Evolutionary conservation across 2,113 vertebrate genomes (phyloP).

Genomic region (Eurypyga helias): DNA sequence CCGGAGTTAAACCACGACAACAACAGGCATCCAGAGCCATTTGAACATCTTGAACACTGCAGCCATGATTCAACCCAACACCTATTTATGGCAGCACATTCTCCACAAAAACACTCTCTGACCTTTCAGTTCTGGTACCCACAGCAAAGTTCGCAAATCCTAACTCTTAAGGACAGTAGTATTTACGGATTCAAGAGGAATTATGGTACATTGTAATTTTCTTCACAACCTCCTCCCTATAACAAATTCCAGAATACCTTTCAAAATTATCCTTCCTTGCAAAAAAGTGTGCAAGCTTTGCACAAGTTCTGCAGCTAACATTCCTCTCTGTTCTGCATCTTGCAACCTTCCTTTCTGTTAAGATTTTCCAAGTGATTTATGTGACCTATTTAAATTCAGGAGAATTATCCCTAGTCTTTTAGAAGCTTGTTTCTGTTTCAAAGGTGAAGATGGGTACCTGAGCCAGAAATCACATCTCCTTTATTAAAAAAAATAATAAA

Average conservation of each 20-base stretch:
- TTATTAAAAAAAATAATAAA: too few species aligned
- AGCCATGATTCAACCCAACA: neutral
- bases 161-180: neutral
- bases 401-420: neutral
- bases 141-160: neutral
- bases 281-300: neutral
- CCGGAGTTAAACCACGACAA: too few species aligned
- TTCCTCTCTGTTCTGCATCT: neutral
- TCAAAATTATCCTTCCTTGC: neutral
- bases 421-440: neutral
- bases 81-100: fast-evolving
- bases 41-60: neutral
- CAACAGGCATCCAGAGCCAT: fast-evolving
- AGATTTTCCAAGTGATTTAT: neutral
- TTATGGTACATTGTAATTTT: neutral
- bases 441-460: neutral
- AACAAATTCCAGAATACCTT: neutral
- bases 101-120: fast-evolving
- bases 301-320: neutral
- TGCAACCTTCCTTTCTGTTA: neutral
- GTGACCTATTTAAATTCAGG: neutral
- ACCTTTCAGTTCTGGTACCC: neutral
- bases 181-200: neutral
- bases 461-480: neutral
- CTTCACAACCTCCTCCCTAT: neutral